Evolutionary conservation across 2,888 invertebrate species (phyloP), one percentile per base, ranked within the genome.

Genomic region (Drosophila mettleri): DNA sequence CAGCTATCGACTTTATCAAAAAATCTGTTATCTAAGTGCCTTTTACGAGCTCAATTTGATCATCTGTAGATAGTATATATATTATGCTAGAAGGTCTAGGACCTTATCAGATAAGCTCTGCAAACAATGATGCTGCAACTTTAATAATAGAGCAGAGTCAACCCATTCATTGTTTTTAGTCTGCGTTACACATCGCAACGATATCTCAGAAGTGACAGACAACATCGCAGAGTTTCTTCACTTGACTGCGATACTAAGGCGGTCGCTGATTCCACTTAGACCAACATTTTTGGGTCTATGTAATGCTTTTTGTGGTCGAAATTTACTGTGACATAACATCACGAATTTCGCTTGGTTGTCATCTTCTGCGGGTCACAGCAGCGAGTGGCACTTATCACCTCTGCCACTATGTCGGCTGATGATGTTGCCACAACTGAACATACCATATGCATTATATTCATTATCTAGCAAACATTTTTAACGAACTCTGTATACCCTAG

Each of bases 391-490:
- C 54, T 43, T 54, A 46, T 31, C 64, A 64, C 22, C 14, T 45
- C 14, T 45, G 36, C 18, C 18, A 12, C 29, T 14, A 29, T 41
- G 38, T 22, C 24, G 24, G 31, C 39, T n/a, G 45, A 24, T 9
- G 45, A 58, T 71, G 76, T 71, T 41, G 76, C 55, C 70, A 60
- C 36, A 53, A 34, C 54, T 69, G 64, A 27, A 36, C 39, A 55
- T 45, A 36, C 34, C 66, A 60, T 72, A 74, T 61, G 55, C 36
- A 78, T 77, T 77, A 24, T n/a, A n/a, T n/a, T n/a, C n/a, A n/a
- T n/a, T n/a, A n/a, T 1, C 14, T 41, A 14, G 6, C 20, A 9
- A n/a, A 20, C 33, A 8, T 16, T 16, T 10, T 2, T 2, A 20
- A 9, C 49, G 39, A 49, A 10, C 0, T 0, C 6, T 3, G 1